A percentile compares a stretch with the other conserved stretches of the same genome.
These are phyloP conservation scores for Ochropleura plecta DNA, from an alignment of 2,888 invertebrate species.

Conservation along the genomic window DNA sequence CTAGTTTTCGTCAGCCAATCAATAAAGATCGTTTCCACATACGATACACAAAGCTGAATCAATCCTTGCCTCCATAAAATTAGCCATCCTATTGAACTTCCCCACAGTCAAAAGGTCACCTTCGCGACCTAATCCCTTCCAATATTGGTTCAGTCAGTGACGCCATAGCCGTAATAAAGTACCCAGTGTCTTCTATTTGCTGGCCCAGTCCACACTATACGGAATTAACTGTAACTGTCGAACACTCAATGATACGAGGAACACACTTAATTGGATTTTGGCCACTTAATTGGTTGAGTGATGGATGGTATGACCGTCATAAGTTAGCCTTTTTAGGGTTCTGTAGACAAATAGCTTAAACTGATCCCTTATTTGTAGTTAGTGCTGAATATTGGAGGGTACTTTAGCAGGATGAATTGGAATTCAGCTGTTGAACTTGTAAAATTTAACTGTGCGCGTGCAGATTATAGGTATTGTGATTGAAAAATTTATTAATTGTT, in stretches of 20 bases:
- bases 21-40: no score
- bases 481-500: not conserved
- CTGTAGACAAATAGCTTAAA: no score
- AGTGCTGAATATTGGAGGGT: not conserved
- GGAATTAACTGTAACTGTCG: slow-evolving; percentile 58
- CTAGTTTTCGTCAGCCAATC: no score
- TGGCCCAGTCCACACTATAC: slow-evolving; percentile 46
- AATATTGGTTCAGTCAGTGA: slow-evolving; percentile 45
- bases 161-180: slow-evolving; percentile 47
- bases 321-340: slow-evolving; percentile 7
- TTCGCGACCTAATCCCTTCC: slow-evolving; percentile 25
- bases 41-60: no score
- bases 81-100: not conserved
- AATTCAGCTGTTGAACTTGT: not conserved
- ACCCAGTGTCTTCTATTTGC: slow-evolving; percentile 50
- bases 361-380: not conserved
- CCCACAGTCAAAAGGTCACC: slow-evolving; percentile 14
- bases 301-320: slow-evolving; percentile 34
- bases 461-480: not conserved
- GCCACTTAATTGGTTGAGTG: slow-evolving; percentile 47
- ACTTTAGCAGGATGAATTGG: not conserved
- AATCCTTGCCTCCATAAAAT: not conserved
- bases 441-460: not conserved
- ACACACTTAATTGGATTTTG: slow-evolving; percentile 58
- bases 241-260: slow-evolving; percentile 44